Evolutionary conservation across 1,140 invertebrate species (phyloP), one percentile per base, ranked within the genome.

Genomic region (Mizuhopecten yessoensis): DNA sequence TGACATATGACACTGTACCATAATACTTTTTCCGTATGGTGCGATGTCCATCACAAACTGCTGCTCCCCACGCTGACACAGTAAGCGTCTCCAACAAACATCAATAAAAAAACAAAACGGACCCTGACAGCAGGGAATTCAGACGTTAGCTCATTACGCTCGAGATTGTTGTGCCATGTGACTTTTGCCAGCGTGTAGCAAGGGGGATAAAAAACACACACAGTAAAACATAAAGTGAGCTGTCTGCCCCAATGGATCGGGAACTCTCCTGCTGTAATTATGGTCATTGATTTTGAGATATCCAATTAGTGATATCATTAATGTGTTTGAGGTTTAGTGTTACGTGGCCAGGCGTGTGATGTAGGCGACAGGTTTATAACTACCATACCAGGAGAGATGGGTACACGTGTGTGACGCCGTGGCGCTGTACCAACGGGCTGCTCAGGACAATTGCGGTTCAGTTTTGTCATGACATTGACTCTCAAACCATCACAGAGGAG

Each of bases 301-400:
- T 75, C 57, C 57, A 75, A 75, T 75, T 75, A 75, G 57, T 29
- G 15, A 75, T 75, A 29, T 75, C 57, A 29, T 75, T 75, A 75
- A 75, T 75, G 57, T 75, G 57, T 75, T 75, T 75, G 57, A 75
- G 57, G 57, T 75, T 75, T 75, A 75, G n/a, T 29, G 57, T 75
- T 75, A 75, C 57, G 57, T 75, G 11, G 57, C n/a, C 57, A 75
- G 57, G 57, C 57, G n/a, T 75, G 57, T 75, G 57, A 75, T 75
- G 1, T 1, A 2, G 57, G n/a, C n/a, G 57, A 75, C 57, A 75
- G 57, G n/a, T 75, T 75, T 75, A 75, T 75, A 75, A 9, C 57
- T 17, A n/a, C n/a, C n/a, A n/a, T n/a, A n/a, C n/a, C n/a, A n/a
- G 57, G 1, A 29, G 23, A 75, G 57, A 75, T 75, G 57, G 57